phyloP scores from a whole-genome alignment of 2,797 vertebrate species.

The Heteromormyrus szaboi region DNA sequence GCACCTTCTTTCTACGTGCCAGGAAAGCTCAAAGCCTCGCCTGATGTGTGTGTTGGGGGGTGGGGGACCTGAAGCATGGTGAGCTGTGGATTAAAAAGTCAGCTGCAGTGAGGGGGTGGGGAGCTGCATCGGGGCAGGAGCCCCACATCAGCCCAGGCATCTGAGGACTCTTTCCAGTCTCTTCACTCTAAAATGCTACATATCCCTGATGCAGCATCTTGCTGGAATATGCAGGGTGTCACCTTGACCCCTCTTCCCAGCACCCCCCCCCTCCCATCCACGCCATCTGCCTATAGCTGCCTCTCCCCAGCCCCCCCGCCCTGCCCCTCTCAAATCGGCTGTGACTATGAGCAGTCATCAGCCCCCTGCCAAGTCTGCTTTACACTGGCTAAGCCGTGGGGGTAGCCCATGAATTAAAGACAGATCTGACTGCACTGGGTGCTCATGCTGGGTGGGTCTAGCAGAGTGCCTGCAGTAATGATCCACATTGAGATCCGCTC shows the following conservation, averaged over 20 bases:
- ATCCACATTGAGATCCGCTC: neutral
- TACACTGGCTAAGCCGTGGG: conserved; percentile 32
- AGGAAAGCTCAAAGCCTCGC: neutral
- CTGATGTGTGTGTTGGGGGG: neutral
- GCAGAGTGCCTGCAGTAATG: neutral
- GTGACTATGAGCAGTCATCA: neutral
- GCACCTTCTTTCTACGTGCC: neutral
- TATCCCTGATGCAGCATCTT: neutral
- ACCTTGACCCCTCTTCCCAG: neutral
- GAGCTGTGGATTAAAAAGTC: neutral
- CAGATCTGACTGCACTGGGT: neutral
- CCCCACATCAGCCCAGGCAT: neutral
- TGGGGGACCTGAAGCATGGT: neutral
- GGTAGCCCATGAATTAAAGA: conserved; percentile 29
- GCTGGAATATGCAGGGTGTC: neutral
- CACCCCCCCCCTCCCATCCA: too few species aligned
- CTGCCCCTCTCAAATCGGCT: neutral
- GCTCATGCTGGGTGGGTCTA: neutral
- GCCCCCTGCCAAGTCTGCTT: conserved; percentile 25
- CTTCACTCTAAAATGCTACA: neutral
- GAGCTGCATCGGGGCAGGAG: neutral
- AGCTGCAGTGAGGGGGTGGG: neutral
- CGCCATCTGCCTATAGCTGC: neutral
- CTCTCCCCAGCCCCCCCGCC: neutral
- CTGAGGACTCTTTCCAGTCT: neutral